Conservation (phyloP, 1,140 invertebrate genomes). For the Solen grandis region DNA sequence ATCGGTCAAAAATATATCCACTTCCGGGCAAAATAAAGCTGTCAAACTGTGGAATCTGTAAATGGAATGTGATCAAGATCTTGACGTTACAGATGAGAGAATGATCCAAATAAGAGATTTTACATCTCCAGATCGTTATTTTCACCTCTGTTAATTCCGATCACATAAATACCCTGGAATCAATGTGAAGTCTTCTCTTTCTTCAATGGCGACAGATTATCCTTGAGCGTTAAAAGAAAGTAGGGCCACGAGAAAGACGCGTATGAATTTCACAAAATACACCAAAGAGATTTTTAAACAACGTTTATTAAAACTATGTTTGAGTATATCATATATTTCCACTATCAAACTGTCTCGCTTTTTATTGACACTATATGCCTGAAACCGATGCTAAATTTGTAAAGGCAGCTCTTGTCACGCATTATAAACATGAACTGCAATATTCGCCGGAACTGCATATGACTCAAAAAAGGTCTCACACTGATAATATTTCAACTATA, state of each 20-base stretch:
- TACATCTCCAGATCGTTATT: not conserved
- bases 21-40: not conserved
- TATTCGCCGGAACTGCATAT: not conserved
- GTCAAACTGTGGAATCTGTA: not conserved
- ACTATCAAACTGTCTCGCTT: no score
- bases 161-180: not conserved
- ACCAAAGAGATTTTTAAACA: not conserved
- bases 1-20: not conserved
- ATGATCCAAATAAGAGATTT: not conserved
- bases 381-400: not conserved
- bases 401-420: not conserved
- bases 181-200: not conserved
- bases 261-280: not conserved
- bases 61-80: not conserved
- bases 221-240: not conserved
- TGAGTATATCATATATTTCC: not conserved
- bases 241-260: not conserved
- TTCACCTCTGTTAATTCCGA: not conserved
- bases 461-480: not conserved
- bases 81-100: not conserved
- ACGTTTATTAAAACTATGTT: not conserved
- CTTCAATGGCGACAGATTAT: not conserved
- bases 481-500: not conserved
- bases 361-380: not conserved
- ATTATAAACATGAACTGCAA: not conserved